These are phyloP conservation scores for Montipora capitata DNA, from an alignment of 92 coral and sea anemone species.

Conservation along the genomic window DNA sequence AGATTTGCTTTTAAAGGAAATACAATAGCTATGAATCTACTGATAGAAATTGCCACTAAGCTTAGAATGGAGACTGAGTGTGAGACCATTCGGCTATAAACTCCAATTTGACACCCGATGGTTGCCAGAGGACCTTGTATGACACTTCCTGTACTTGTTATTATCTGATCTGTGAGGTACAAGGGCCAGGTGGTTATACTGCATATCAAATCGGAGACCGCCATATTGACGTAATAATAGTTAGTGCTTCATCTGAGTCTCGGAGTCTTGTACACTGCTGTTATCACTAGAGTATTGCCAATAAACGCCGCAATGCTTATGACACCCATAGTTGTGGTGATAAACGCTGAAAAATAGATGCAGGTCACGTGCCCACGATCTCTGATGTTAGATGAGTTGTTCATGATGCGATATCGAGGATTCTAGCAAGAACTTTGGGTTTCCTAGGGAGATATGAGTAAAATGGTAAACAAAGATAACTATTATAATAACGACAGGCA, in stretches of 20 bases:
- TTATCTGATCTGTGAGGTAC: conserved; percentile 23
- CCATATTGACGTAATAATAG: no score
- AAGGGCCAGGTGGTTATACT: neutral
- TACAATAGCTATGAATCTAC: conserved; percentile 31
- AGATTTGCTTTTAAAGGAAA: conserved; percentile 19
- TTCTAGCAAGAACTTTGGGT: no score
- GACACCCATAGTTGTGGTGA: conserved; percentile 7
- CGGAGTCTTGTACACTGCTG: conserved; percentile 11
- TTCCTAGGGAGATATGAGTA: no score
- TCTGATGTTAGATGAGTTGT: conserved; percentile 4
- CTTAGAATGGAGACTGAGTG: neutral
- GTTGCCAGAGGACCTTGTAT: conserved; percentile 38
- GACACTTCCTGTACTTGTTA: conserved; percentile 25
- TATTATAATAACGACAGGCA: no score
- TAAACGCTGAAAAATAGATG: neutral
- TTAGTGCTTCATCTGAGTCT: neutral
- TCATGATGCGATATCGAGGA: neutral
- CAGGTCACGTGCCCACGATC: neutral
- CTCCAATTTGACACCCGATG: neutral
- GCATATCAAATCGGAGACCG: neutral
- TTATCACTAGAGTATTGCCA: conserved; percentile 23
- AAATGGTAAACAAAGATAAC: no score
- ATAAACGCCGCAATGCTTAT: neutral
- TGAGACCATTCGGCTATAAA: no score
- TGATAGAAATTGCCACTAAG: conserved; percentile 30